A percentile compares a stretch with the other conserved stretches of the same genome.
phyloP scores from a whole-genome alignment of 2,113 vertebrate species.

The Aramus guarauna region DNA sequence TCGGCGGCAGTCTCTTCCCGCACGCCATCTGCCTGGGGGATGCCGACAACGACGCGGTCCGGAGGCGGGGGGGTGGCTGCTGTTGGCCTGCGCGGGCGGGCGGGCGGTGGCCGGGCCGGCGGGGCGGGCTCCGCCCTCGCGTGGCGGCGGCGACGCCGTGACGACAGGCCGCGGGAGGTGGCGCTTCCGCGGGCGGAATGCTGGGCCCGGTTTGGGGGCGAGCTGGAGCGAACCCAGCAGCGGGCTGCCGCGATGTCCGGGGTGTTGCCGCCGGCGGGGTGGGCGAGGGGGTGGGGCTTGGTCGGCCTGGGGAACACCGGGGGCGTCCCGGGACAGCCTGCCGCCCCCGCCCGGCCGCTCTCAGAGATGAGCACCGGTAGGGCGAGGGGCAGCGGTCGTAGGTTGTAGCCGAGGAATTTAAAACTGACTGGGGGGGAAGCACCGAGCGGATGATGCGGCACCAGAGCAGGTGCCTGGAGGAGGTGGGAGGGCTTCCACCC shows the following conservation, averaged over 20 bases:
- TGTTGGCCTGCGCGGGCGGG: not conserved
- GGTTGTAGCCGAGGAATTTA: not conserved
- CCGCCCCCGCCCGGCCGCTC: not conserved
- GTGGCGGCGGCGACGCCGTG: not conserved
- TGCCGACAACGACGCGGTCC: constrained; percentile 90
- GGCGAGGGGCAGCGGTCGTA: not conserved
- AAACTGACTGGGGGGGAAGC: not conserved
- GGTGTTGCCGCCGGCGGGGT: not conserved
- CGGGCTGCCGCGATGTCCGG: not conserved
- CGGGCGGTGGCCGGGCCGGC: not conserved
- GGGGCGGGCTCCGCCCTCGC: not conserved
- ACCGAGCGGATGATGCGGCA: fast-evolving
- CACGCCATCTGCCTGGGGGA: constrained; percentile 92
- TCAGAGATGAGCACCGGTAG: not conserved
- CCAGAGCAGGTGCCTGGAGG: not conserved
- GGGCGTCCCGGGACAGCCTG: not conserved
- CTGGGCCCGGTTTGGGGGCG: not conserved
- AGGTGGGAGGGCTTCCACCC: fast-evolving
- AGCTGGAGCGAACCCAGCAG: no score
- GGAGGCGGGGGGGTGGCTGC: not conserved
- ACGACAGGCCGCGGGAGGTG: not conserved
- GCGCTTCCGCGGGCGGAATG: not conserved
- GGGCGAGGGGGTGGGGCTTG: no score
- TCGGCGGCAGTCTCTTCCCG: constrained; percentile 89
- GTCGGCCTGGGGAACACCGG: not conserved